A percentile compares a stretch with the other conserved stretches of the same genome.
Evolutionary conservation across 2,797 vertebrate species (phyloP).

Genomic region (Crenichthys baileyi): DNA sequence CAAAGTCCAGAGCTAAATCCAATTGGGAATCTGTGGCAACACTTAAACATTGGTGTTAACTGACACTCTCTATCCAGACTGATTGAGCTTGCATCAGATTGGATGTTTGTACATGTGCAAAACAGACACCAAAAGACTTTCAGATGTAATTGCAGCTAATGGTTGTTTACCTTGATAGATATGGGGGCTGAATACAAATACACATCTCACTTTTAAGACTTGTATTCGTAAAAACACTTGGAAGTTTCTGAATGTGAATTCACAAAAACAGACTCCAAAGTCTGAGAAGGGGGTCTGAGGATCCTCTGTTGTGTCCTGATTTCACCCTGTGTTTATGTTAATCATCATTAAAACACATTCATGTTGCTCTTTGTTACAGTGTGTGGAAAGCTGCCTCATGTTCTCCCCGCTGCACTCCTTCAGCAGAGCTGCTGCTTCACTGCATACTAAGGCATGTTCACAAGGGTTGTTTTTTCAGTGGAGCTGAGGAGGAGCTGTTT

Average conservation of each 20-base stretch:
- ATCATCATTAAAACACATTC: neutral
- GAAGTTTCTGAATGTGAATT: neutral
- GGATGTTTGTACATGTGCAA: no score
- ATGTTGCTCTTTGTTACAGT: conserved; percentile 1
- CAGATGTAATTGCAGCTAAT: neutral
- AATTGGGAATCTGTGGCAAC: no score
- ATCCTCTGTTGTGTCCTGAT: conserved; percentile 13
- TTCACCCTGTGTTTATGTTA: conserved; percentile 14
- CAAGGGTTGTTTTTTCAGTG: conserved; percentile 36
- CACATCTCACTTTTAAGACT: no score
- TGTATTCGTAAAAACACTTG: no score
- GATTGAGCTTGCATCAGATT: no score
- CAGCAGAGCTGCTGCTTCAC: conserved; percentile 21
- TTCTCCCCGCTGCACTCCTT: neutral
- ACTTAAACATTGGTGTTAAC: no score
- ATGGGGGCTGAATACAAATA: no score
- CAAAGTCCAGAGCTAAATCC: no score
- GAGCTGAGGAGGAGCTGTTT: conserved; percentile 43
- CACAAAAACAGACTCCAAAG: neutral
- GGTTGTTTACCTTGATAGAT: no score
- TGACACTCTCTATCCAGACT: no score
- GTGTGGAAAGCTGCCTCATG: neutral
- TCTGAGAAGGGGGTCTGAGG: neutral
- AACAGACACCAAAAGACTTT: neutral
- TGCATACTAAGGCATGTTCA: conserved; percentile 21